A percentile compares a stretch with the other conserved stretches of the same genome.
Evolutionary conservation across 2,113 vertebrate species (phyloP).

Genomic region (Chinchilla lanigera): DNA sequence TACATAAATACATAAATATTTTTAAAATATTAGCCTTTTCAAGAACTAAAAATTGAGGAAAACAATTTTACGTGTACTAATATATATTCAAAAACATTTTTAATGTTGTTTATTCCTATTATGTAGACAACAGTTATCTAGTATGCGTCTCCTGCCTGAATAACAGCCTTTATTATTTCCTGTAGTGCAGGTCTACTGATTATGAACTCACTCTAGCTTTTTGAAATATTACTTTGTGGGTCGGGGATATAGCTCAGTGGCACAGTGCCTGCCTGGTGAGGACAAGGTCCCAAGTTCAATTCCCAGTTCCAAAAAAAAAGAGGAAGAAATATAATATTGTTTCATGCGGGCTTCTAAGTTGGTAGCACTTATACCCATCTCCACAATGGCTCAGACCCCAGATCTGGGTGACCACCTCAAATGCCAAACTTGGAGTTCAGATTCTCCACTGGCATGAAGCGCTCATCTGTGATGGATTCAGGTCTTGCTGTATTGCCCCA

Average conservation of each 20-base stretch:
- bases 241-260: no score
- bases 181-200: not conserved
- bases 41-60: slow-evolving; percentile 14
- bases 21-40: not conserved
- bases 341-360: not conserved
- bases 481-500: not conserved
- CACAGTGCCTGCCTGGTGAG: no score
- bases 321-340: not conserved
- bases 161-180: not conserved
- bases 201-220: slow-evolving; percentile 29
- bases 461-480: not conserved
- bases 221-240: not conserved
- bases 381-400: no score
- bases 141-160: not conserved
- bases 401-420: not conserved
- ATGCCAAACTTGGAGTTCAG: not conserved
- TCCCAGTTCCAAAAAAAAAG: no score
- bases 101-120: not conserved
- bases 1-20: no score
- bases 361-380: not conserved
- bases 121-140: not conserved
- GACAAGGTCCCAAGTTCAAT: no score
- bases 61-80: not conserved
- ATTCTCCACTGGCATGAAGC: not conserved
- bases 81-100: not conserved